Percentiles rank a stretch among this genome's conserved stretches.
These are phyloP conservation scores for Genyomyrus donnyi DNA, from an alignment of 2,113 vertebrate genomes.

Conservation along the genomic window DNA sequence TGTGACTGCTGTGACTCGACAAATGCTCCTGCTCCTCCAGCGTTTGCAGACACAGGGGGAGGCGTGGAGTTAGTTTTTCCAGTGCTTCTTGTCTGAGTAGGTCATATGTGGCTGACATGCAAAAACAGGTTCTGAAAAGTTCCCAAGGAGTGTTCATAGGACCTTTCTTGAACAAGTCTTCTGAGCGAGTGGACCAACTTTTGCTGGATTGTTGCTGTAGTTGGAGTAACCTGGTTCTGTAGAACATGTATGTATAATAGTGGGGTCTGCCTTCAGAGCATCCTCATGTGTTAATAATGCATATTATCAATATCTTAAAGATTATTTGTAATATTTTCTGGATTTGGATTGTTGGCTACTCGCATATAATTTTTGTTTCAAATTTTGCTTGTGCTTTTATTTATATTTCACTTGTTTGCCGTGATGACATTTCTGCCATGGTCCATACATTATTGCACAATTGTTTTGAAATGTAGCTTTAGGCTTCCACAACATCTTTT, in stretches of 20 bases:
- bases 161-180: not conserved
- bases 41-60: not conserved
- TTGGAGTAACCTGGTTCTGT: not conserved
- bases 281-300: not conserved
- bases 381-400: not conserved
- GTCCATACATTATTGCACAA: not conserved
- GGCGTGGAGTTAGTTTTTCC: not conserved
- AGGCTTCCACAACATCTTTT: not conserved
- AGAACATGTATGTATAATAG: not conserved
- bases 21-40: not conserved
- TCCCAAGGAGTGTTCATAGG: not conserved
- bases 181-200: not conserved
- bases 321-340: not conserved
- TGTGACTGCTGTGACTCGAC: not conserved
- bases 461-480: not conserved
- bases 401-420: not conserved
- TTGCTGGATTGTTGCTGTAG: not conserved
- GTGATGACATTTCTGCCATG: not conserved
- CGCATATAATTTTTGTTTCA: not conserved
- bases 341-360: not conserved
- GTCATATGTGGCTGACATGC: not conserved
- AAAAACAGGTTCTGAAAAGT: not conserved
- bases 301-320: not conserved
- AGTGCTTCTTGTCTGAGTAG: not conserved
- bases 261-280: not conserved